These are phyloP conservation scores for Drosophila guanche DNA, from an alignment of 1,140 invertebrate species.

Conservation along the genomic window DNA sequence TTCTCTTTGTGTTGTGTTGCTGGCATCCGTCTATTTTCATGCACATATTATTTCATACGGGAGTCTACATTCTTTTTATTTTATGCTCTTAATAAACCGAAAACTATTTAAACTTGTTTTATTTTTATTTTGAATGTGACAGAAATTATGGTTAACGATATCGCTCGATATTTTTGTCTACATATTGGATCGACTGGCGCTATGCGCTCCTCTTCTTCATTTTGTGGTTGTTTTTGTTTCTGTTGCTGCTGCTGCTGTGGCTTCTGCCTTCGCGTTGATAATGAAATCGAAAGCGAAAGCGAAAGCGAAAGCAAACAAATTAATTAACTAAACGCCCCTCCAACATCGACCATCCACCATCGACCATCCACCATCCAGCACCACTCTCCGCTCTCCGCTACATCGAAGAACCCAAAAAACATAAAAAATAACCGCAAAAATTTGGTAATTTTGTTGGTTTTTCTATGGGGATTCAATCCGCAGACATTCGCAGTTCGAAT, in stretches of 20 bases:
- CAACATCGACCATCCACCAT: not conserved
- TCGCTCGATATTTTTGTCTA: conserved; percentile 55
- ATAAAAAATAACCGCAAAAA: conserved; percentile 29
- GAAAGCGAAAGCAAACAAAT: conserved; percentile 62
- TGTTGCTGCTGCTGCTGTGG: conserved; percentile 8
- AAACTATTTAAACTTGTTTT: conserved; percentile 80
- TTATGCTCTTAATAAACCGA: conserved; percentile 40
- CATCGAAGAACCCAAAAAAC: not conserved
- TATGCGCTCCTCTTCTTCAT: conserved; percentile 2
- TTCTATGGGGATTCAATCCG: not conserved
- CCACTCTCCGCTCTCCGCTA: not conserved
- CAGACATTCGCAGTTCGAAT: conserved; percentile 18
- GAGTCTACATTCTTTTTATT: conserved; percentile 19
- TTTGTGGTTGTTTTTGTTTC: not conserved
- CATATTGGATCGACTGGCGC: conserved; percentile 36
- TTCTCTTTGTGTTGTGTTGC: conserved; percentile 29
- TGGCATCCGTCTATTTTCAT: conserved; percentile 67
- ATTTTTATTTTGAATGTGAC: conserved; percentile 74
- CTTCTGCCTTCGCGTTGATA: conserved; percentile 38
- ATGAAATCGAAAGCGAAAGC: conserved; percentile 59
- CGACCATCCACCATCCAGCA: not conserved
- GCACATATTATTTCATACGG: conserved; percentile 68
- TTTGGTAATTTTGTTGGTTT: conserved; percentile 16
- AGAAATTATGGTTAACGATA: conserved; percentile 79
- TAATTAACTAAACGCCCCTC: conserved; percentile 54